These are phyloP conservation scores for Margarornis squamiger DNA, from an alignment of 2,797 vertebrate genomes.

Conservation along the genomic window DNA sequence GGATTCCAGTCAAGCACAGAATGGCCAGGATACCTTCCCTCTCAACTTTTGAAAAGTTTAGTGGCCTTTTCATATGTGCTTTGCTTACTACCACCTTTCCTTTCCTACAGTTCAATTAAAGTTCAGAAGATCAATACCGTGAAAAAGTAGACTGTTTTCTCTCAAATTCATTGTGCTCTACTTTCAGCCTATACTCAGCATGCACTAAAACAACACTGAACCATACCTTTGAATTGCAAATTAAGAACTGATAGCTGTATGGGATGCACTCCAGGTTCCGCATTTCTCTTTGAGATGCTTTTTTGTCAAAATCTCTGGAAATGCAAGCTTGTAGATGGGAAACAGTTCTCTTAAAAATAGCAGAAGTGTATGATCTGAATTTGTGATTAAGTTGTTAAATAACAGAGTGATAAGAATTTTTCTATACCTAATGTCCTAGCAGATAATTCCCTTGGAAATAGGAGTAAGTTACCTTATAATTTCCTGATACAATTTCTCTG, in stretches of 20 bases:
- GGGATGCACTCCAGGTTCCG: not conserved
- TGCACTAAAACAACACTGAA: not conserved
- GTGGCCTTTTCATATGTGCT: not conserved
- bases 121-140: not conserved
- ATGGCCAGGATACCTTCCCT: not conserved
- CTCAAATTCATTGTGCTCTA: not conserved
- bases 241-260: not conserved
- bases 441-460: not conserved
- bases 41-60: not conserved
- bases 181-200: not conserved
- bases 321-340: not conserved
- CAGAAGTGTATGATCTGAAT: not conserved
- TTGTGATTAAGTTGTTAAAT: not conserved
- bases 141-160: not conserved
- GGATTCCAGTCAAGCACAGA: not conserved
- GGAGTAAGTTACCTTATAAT: not conserved
- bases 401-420: not conserved
- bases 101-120: not conserved
- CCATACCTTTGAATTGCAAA: not conserved
- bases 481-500: not conserved
- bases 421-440: not conserved
- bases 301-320: not conserved
- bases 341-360: not conserved
- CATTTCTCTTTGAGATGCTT: not conserved
- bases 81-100: not conserved